Base-by-base conservation (phyloP, 2,113 vertebrate species). In the Scomber scombrus region DNA sequence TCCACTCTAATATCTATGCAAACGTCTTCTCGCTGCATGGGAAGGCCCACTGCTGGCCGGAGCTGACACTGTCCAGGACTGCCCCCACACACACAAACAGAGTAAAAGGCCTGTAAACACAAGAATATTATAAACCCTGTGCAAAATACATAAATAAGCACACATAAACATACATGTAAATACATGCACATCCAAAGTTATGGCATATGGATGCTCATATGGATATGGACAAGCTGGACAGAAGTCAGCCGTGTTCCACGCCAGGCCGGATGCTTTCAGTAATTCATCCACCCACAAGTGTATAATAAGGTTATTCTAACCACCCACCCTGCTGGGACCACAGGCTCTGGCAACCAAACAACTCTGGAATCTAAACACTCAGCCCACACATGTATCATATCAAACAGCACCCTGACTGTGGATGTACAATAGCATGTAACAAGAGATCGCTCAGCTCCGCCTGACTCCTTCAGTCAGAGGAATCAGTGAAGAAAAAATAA, bases 221-320 rank as follows among this genome's bases (percentile, higher is more conserved):
- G 21, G 40, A 54, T 2, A 5, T n/a, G 49, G 26, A 50, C 12
- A 50, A 49, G 34, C 64, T 46, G 67, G 63, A 71, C 58, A 68
- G 43, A 75, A 70, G 69, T 79, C 70, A 71, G 75, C 66, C 87
- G 73, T 71, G 15, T 26, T 67, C 72, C 62, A 68, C 34, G 52
- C 50, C 31, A 16, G 76, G 69, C 66, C 73, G 50, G 78, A 84
- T 77, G 70, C 63, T 80, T 67, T 84, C 16, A 75, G 71, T 69
- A 55, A 81, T 75, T 80, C 71, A 80, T 79, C 84, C 78, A 40
- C 69, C 85, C 84, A 85, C 88, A 61, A 65, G 70, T 83, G 76
- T 67, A 90, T 90, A 82, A 90, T 85, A 87, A 82, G 46, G 82
- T 93, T 90, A 85, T 87, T 90, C 62, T 90, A 88, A 93, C 88